Evolutionary conservation across 1,140 invertebrate species (phyloP), one percentile per base, ranked within the genome.

Genomic region (Lithobius niger): DNA sequence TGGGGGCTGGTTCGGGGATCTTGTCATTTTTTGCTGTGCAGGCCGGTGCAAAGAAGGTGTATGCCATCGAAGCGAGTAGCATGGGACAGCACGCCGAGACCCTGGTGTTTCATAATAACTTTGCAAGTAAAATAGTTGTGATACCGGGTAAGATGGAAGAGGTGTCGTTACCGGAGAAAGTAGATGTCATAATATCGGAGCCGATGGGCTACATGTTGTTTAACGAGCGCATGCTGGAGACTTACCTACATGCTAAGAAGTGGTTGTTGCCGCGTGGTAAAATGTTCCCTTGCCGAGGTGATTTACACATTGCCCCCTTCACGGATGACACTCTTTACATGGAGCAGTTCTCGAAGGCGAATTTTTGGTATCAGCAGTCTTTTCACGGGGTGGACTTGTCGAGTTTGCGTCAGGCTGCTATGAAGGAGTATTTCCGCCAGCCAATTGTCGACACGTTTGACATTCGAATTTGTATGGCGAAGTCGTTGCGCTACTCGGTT

Each of bases 151-250:
- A 99, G 79, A 94, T 99, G 61, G 96, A 99, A 74, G 96, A 99
- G 75, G 90, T 99, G 44, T 85, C 88, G 56, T 71, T 99, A 57
- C 92, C 93, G 3, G 94, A 98, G 71, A 79, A 78, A 63, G 94
- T 98, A 15, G 95, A 99, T 74, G 82, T 96, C 25, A 97, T 99
- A 63, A 93, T 99, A 57, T 97, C 93, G 6, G 96, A 99, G 73
- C 96, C 96, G 0, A 99, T 99, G 96, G 96, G 96, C 26, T 99
- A 99, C 66, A 99, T 99, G 96, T 74, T 99, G 13, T 97, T 97
- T 66, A 99, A 99, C 74, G 96, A 99, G 72, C 78, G 96, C 61
- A 99, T 99, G 96, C 74, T 99, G 58, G 96, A 99, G 75, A 97
- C 93, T 3, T 99, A 95, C 74, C 74, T 99, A 44, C 94, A 98